These are phyloP conservation scores for Mesochorus sp. DNA, from an alignment of 2,888 invertebrate species.

Conservation along the genomic window DNA sequence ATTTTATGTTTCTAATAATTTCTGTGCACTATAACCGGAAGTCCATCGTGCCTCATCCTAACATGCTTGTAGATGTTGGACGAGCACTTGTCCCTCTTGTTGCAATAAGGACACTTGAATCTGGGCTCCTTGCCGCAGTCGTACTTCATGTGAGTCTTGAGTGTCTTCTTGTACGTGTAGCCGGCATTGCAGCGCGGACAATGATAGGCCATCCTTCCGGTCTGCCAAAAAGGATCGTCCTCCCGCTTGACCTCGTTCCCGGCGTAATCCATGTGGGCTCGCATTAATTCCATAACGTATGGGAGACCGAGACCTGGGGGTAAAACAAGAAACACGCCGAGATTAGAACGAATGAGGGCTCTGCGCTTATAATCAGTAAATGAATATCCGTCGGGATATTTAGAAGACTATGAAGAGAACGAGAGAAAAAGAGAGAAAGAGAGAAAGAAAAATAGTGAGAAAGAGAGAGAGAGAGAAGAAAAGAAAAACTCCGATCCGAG, in stretches of 20 bases:
- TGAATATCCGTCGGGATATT: conserved; percentile 25
- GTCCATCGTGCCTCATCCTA: conserved; percentile 76
- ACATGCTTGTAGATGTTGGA: conserved; percentile 80
- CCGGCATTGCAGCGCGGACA: conserved; percentile 81
- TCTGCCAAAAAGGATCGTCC: conserved; percentile 71
- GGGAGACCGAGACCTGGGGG: conserved; percentile 71
- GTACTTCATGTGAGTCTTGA: conserved; percentile 82
- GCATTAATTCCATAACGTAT: conserved; percentile 71
- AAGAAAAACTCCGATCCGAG: conserved; percentile 4
- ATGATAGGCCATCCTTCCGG: conserved; percentile 75
- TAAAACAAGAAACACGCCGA: conserved; percentile 66
- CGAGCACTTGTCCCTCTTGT: conserved; percentile 84
- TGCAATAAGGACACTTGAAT: conserved; percentile 82
- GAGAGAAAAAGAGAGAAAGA: conserved; percentile 13
- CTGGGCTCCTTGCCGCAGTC: conserved; percentile 82
- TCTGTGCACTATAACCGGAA: conserved; percentile 77
- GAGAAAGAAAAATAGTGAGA: conserved; percentile 22
- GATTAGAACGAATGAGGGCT: conserved; percentile 44
- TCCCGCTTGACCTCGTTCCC: conserved; percentile 65
- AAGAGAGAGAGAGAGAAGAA: conserved; percentile 21
- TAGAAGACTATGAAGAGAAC: conserved; percentile 26
- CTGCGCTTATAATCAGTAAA: neutral
- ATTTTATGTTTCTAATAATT: conserved; percentile 63
- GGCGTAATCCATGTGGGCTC: conserved; percentile 67
- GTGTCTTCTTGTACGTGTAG: conserved; percentile 81